These are phyloP conservation scores for Thermophis baileyi DNA, from an alignment of 2,113 vertebrate genomes.

Conservation along the genomic window DNA sequence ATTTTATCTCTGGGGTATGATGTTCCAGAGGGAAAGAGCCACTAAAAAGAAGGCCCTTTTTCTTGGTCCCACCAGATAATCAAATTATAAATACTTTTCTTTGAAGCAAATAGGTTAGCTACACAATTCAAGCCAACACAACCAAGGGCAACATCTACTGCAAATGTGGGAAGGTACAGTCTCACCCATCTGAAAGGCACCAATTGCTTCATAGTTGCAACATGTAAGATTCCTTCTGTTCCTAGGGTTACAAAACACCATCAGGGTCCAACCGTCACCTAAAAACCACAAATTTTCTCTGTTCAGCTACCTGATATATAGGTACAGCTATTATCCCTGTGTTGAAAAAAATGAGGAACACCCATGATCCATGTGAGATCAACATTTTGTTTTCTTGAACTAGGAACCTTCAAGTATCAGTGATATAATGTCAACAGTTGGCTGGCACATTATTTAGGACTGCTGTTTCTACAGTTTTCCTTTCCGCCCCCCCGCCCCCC, in stretches of 20 bases:
- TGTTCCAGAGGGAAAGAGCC: background rate
- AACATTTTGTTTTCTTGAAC: background rate
- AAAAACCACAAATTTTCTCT: background rate
- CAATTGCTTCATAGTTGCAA: background rate
- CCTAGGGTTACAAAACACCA: background rate
- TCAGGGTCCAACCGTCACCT: background rate
- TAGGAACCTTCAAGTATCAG: background rate
- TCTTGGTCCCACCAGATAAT: background rate
- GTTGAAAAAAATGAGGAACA: background rate
- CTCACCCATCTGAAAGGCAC: background rate
- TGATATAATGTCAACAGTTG: background rate
- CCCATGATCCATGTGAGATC: background rate
- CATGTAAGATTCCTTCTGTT: background rate
- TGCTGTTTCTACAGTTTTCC: background rate
- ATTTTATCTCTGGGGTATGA: background rate
- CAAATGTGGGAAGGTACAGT: background rate
- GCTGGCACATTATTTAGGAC: background rate
- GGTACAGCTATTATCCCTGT: background rate
- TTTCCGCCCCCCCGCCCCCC: too few species aligned
- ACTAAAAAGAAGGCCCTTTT: background rate
- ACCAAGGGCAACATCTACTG: background rate
- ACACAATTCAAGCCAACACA: background rate
- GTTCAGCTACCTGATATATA: background rate
- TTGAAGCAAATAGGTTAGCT: background rate
- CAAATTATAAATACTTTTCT: background rate